A percentile compares a stretch with the other conserved stretches of the same genome.
Conservation (phyloP, 1,140 invertebrate species). For the Meloidogyne exigua region DNA sequence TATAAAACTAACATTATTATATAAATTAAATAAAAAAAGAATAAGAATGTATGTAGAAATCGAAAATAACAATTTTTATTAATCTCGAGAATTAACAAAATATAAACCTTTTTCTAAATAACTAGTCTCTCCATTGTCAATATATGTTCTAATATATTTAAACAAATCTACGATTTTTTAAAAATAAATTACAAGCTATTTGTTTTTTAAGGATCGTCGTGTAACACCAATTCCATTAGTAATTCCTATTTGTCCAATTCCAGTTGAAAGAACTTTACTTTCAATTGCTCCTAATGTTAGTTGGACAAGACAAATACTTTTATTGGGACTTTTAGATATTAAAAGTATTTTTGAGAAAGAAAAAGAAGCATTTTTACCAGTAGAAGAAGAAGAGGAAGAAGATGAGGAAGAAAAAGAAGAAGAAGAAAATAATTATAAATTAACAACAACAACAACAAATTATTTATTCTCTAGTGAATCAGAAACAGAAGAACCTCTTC, state of each 20-base stretch:
- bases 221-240: constrained; percentile 12
- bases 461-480: neutral
- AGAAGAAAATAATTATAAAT: neutral
- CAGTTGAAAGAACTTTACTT: constrained; percentile 17
- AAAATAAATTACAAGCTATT: too few species aligned
- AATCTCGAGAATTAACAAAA: too few species aligned
- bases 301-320: constrained; percentile 15
- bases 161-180: too few species aligned
- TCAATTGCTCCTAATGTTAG: constrained; percentile 22
- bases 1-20: too few species aligned
- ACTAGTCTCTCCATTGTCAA: too few species aligned
- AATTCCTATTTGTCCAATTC: constrained; percentile 18
- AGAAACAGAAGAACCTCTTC: constrained; percentile 8
- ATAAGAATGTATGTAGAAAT: too few species aligned
- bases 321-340: constrained; percentile 16
- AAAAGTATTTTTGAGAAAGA: neutral
- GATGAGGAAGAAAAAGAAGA: neutral
- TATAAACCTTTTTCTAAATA: too few species aligned
- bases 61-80: too few species aligned
- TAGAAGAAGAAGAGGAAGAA: constrained; percentile 3
- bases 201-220: too few species aligned
- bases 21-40: too few species aligned
- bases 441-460: neutral
- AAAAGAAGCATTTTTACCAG: neutral
- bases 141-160: too few species aligned